Base-by-base conservation (phyloP, 2,113 vertebrate genomes). In the Chloropsis cyanopogon region DNA sequence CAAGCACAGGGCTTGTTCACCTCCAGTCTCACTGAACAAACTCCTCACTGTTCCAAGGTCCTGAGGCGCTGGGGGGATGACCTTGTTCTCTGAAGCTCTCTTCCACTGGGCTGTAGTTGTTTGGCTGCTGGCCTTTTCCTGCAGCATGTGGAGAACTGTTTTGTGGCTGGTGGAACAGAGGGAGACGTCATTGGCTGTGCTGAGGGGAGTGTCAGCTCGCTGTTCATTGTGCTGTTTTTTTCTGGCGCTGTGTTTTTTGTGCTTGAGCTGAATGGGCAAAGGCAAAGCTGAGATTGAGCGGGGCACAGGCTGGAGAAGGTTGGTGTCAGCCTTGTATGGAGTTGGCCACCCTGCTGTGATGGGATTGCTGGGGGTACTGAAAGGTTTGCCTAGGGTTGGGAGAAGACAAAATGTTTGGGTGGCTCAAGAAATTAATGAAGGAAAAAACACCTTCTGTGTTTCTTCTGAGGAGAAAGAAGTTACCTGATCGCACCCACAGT, bases 111-210 rank as follows among this genome's bases (percentile, higher is more conserved):
- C 11, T 56, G 6, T 49, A 37, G 73, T 33, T 89, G 22, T 87
- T 90, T 92, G 88, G 25, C 78, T 80, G 72, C 83, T 91, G 41
- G 66, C 37, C 82, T 92, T 93, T 86, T 90, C 79, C 75, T 96
- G 2, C 37, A 75, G 77, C 4, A 1, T 65, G 53, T 50, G 75
- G 17, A 90, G 91, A 70, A 42, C 37, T 82, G 79, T 80, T 93
- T 69, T 83, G 88, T 92, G 71, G 23, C 66, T 76, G 22, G 41
- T 60, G 41, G 57, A 96, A 72, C n/a, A 85, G 65, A 81, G 20
- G 47, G 47, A 79, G 63, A 77, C 88, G 50, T 76, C 64, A 85
- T 46, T 91, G 54, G 50, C 66, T 90, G 44, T 71, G 77, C 57
- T 86, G 23, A 46, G 42, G 24, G 72, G 37, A 31, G 31, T 76